Conservation (phyloP, 2,888 invertebrate genomes). For the Sphaerophoria taeniata region DNA sequence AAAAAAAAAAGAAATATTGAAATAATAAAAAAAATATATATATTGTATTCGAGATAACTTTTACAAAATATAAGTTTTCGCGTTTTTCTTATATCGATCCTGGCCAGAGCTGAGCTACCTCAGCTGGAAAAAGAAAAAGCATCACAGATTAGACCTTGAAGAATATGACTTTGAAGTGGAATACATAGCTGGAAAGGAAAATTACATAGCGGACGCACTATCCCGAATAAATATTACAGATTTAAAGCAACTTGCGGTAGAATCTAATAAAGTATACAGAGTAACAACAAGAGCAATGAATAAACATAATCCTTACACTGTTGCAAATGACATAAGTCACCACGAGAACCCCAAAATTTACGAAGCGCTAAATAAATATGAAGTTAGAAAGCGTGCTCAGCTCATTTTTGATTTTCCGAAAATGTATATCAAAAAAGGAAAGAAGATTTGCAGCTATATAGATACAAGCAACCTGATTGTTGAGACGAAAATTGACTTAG, state of each 20-base stretch:
- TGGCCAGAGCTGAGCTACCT: too few relatives aligned
- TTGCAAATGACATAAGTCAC: not conserved
- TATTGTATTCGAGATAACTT: too few relatives aligned
- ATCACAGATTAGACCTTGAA: not conserved
- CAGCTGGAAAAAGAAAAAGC: too few relatives aligned
- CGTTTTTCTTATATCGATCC: too few relatives aligned
- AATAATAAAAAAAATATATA: too few relatives aligned
- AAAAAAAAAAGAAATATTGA: too few relatives aligned
- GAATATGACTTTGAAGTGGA: not conserved
- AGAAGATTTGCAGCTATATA: not conserved
- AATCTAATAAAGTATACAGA: too few relatives aligned
- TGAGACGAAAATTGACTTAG: not conserved
- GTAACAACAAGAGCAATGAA: too few relatives aligned
- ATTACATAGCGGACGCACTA: constrained; percentile 5
- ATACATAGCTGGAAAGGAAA: not conserved
- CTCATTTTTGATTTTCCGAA: constrained; percentile 1
- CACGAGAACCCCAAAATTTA: constrained; percentile 18
- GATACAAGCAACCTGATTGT: not conserved
- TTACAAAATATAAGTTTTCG: too few relatives aligned
- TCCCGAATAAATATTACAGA: constrained; percentile 6
- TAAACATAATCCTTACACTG: too few relatives aligned
- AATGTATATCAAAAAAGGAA: constrained; percentile 6
- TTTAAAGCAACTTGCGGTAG: not conserved
- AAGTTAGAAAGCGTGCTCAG: constrained; percentile 7
- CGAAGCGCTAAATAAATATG: constrained; percentile 14